Evolutionary conservation across 2,888 invertebrate genomes (phyloP), one percentile per base, ranked within the genome.

Genomic region (Serripes groenlandicus): DNA sequence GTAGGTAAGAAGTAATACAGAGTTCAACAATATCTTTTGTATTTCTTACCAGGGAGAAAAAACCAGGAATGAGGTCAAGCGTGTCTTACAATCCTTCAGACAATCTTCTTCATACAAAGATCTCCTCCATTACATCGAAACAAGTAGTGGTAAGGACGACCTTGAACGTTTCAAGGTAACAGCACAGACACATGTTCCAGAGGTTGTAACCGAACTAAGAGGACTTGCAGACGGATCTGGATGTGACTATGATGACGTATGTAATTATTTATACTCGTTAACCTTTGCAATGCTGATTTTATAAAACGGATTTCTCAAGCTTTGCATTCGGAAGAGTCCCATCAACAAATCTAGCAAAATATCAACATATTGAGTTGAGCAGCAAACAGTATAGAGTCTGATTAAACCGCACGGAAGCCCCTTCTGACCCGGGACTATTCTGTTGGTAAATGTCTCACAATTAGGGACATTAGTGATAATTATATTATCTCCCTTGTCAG

Each of bases 221-320:
- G 73, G 73, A 21, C 0, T 73, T 0, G 60, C 73, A 28, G 60
- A 60, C 21, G 73, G 73, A 7, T 37, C 73, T 23, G 60, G 30
- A 18, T 28, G 60, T 11, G n/a, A n/a, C 2, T 73, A 37, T 73
- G 62, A 73, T 4, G 73, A 73, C 21, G 60, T 73, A 73, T 30
- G 62, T 28, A 35, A 1, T 3, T 56, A 11, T 26, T 56, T 56
- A 15, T 56, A n/a, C n/a, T n/a, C n/a, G n/a, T n/a, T n/a, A n/a
- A n/a, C n/a, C n/a, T n/a, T n/a, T n/a, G n/a, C n/a, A n/a, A n/a
- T n/a, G n/a, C n/a, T n/a, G n/a, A n/a, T n/a, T n/a, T n/a, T n/a
- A n/a, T n/a, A n/a, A n/a, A n/a, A n/a, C n/a, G n/a, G n/a, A n/a
- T n/a, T n/a, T n/a, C n/a, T n/a, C n/a, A n/a, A n/a, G n/a, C n/a